phyloP scores from a whole-genome alignment of 2,113 vertebrate genomes.

The Uria lomvia region DNA sequence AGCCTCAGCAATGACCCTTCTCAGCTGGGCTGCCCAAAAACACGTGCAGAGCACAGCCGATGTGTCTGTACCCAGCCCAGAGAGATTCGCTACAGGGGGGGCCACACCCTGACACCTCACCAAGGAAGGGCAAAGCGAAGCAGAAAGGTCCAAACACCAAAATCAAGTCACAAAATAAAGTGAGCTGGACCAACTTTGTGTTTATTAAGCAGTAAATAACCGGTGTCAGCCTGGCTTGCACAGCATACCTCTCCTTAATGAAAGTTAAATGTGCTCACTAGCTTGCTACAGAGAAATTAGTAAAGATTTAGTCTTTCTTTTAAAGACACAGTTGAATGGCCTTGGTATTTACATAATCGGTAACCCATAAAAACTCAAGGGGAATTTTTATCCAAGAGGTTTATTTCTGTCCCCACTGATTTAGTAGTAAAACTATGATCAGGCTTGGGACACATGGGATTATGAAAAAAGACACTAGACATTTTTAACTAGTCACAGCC shows the following conservation, averaged over 20 bases:
- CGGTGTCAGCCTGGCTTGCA: background rate
- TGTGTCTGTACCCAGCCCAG: background rate
- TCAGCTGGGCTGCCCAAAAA: background rate
- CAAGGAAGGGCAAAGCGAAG: background rate
- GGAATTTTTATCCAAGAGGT: background rate
- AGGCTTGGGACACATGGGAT: background rate
- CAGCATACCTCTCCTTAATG: background rate
- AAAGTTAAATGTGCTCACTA: background rate
- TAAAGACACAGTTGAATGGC: background rate
- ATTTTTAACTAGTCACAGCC: background rate
- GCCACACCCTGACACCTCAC: background rate
- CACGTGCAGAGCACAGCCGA: background rate
- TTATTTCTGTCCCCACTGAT: background rate
- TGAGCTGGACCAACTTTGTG: background rate
- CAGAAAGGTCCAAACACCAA: background rate
- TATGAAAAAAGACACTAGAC: background rate
- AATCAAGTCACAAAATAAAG: background rate
- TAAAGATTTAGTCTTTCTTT: conserved; percentile 12
- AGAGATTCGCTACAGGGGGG: accelerated
- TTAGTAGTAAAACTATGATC: background rate
- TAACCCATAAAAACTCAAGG: background rate
- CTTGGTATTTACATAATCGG: background rate
- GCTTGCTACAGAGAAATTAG: background rate
- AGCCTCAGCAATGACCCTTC: background rate
- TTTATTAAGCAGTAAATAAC: background rate